Evolutionary conservation across 2,113 vertebrate genomes (phyloP).

Genomic region (Pluvialis apricaria): DNA sequence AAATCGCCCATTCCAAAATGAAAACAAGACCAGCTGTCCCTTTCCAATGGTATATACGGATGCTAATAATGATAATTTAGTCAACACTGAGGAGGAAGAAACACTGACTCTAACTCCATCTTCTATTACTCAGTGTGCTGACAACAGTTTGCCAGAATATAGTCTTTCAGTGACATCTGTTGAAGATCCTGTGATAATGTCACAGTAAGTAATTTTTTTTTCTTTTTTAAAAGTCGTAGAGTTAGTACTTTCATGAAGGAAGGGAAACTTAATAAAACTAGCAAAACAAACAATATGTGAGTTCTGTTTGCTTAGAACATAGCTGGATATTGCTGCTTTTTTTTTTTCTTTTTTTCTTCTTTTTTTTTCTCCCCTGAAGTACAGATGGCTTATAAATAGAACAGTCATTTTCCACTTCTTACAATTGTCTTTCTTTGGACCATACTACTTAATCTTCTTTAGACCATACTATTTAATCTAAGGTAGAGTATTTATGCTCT

Average conservation of each 20-base stretch:
- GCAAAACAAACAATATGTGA: not conserved
- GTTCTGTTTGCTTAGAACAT: not conserved
- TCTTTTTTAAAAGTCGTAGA: not conserved
- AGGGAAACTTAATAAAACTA: not conserved
- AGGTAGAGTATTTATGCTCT: not conserved
- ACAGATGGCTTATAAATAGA: not conserved
- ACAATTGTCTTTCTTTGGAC: not conserved
- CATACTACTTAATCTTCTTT: not conserved
- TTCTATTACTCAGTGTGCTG: constrained; percentile 63
- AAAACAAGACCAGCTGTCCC: constrained; percentile 36
- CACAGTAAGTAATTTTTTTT: constrained; percentile 79
- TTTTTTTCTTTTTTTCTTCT: too few species aligned
- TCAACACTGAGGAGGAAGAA: constrained; percentile 75
- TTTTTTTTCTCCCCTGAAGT: not conserved
- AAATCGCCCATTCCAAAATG: constrained; percentile 44
- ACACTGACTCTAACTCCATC: constrained; percentile 72
- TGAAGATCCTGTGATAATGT: constrained; percentile 89
- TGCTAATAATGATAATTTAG: constrained; percentile 36
- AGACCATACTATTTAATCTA: not conserved
- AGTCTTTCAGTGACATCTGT: constrained; percentile 65
- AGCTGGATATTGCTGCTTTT: not conserved
- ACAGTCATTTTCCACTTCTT: not conserved
- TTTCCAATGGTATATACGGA: constrained; percentile 19
- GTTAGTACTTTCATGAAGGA: not conserved
- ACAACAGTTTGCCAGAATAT: constrained; percentile 63